phyloP scores from a whole-genome alignment of 2,888 invertebrate species.

The Pherbina coryleti region DNA sequence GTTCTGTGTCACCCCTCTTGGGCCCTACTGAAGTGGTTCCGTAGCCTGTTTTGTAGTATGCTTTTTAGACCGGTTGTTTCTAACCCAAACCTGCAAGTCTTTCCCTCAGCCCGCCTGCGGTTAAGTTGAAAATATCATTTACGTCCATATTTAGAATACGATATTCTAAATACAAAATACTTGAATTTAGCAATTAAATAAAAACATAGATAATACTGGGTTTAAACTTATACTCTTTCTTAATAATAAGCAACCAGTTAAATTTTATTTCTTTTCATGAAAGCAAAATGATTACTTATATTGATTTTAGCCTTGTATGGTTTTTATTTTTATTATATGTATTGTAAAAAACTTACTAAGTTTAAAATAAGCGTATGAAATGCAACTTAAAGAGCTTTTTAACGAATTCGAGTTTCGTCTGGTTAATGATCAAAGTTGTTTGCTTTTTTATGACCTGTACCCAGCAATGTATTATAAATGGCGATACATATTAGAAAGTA shows the following conservation, averaged over 20 bases:
- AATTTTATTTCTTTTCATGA: too few species aligned
- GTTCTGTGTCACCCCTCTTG: background rate
- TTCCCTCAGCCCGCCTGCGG: background rate
- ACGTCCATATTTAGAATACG: too few species aligned
- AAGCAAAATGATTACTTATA: too few species aligned
- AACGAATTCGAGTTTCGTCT: background rate
- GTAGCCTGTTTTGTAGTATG: slow-evolving; percentile 21
- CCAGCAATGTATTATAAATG: slow-evolving; percentile 53
- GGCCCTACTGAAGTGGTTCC: slow-evolving; percentile 20
- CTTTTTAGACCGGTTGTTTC: slow-evolving; percentile 20
- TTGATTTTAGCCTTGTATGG: too few species aligned
- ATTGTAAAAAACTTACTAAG: background rate
- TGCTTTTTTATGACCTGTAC: slow-evolving; percentile 58
- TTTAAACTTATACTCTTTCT: too few species aligned
- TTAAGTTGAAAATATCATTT: too few species aligned
- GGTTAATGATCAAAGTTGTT: slow-evolving; percentile 31
- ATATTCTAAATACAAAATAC: too few species aligned
- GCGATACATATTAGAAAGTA: slow-evolving; percentile 46
- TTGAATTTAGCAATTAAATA: too few species aligned
- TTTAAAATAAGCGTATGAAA: background rate
- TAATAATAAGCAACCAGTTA: too few species aligned
- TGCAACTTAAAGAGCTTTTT: background rate
- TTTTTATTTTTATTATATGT: too few species aligned
- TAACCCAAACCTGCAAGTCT: slow-evolving; percentile 7
- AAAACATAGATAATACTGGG: too few species aligned